Base-by-base conservation (phyloP, 2,797 vertebrate genomes). In the Sciurus vulgaris region DNA sequence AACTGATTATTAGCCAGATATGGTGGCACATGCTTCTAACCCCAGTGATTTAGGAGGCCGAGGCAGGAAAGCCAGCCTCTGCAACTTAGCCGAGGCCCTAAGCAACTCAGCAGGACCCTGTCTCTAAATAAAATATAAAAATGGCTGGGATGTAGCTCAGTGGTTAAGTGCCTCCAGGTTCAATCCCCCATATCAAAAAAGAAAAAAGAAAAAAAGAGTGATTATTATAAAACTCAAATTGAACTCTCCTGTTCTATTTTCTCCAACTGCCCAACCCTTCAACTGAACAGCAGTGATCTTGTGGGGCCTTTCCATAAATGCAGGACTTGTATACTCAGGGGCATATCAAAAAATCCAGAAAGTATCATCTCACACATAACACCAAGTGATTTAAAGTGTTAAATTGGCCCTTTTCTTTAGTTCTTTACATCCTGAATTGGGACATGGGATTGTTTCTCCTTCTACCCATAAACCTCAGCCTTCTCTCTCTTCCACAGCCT, bases 401-500 rank as follows among this genome's bases (percentile, higher is more conserved):
- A 47, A 24, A 76, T 89, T 86, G 87, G 49, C 63, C 73, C 44
- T 90, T 90, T 91, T 90, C 33, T 84, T 96, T 95, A 63, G 41
- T 81, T 85, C 65, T 51, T 69, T 78, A 76, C 38, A 35, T 84
- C 41, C 89, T 73, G 17, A 97, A 94, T 72, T 95, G 76, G 93
- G 84, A 84, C 72, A 56, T 28, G 20, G 44, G 26, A 35, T 86
- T 93, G 28, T 89, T 78, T 93, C 84, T 73, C 14, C 49, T 95
- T 69, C 28, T 69, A 81, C 33, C 49, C 33, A 44, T 79, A 89
- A 94, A 74, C 86, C 76, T 96, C 59, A 88, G 86, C 85, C 56
- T 69, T 96, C 83, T 89, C 87, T 96, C 81, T 97, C 63, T 93
- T 70, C 88, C 17, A 11, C 78, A 97, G 94, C 93, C 86, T 82